These are phyloP conservation scores for Eilema sororculum DNA, from an alignment of 2,888 invertebrate species.

Conservation along the genomic window DNA sequence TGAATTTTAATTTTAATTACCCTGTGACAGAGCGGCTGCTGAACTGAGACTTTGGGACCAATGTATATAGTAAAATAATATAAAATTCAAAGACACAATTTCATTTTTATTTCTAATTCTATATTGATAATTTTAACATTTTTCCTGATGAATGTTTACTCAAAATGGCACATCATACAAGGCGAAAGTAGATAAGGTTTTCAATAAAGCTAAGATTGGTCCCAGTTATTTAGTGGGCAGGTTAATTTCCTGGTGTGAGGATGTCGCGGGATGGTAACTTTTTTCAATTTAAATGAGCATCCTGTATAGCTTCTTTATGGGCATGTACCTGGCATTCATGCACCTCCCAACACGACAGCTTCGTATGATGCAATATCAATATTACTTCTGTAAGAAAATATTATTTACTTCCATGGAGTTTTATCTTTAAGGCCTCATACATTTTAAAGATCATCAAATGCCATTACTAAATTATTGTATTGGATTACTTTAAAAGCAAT, in stretches of 20 bases:
- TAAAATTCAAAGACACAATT: no score
- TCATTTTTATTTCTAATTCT: no score
- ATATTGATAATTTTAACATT: no score
- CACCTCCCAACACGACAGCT: neutral
- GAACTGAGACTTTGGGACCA: no score
- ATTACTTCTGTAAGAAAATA: slow-evolving; percentile 12
- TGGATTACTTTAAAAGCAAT: slow-evolving; percentile 56
- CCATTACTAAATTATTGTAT: slow-evolving; percentile 56
- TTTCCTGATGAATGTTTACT: neutral
- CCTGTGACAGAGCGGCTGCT: no score
- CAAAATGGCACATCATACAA: neutral
- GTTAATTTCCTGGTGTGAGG: neutral
- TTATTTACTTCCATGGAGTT: slow-evolving; percentile 33
- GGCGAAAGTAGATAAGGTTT: neutral
- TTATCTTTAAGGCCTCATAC: neutral
- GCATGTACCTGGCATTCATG: neutral
- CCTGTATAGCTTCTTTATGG: neutral
- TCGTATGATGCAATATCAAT: slow-evolving; percentile 17
- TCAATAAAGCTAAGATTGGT: neutral
- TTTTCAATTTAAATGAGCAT: neutral
- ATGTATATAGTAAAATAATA: no score
- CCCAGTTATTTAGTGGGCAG: neutral
- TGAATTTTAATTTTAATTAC: no score
- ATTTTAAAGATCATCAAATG: slow-evolving; percentile 45
- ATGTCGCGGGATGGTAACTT: neutral